Base-by-base conservation (phyloP, 2,113 vertebrate species). In the Oryzias celebensis region DNA sequence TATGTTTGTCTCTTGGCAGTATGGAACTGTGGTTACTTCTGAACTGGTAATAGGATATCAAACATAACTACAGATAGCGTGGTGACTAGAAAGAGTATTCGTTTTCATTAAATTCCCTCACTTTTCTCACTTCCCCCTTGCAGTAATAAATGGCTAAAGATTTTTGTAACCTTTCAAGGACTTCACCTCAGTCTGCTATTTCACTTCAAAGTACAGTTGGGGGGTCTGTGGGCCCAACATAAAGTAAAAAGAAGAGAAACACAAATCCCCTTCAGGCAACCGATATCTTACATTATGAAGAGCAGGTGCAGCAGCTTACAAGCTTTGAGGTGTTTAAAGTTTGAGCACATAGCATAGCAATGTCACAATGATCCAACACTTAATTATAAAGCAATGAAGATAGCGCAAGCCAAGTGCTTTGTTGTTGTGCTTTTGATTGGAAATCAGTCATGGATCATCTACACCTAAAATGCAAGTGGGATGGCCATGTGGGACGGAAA, bases 371-470 rank as follows among this genome's bases (percentile, higher is more conserved):
- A 71, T 71, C 80, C 77, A 31, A 43, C 50, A 51, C 63, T 76
- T 82, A 78, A 88, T 88, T 81, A 81, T 71, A 83, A 84, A 71
- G 71, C 70, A 77, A 84, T 86, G 90, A 68, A 79, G 85, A 81
- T 82, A 61, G 88, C 82, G 61, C 59, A 78, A 79, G 67, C 65
- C 47, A 47, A 53, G 86, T 61, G 65, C 68, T 61, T 79, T 77
- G 70, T 62, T 80, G 59, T 77, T 31, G 71, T 71, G 80, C 74
- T 77, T 90, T 84, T 84, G 80, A 88, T 83, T 78, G 88, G 42
- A 75, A 84, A 91, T 90, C 90, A 89, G 90, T 91, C 89, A 90
- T 84, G 90, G 90, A 85, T 90, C 88, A 80, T 80, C 80, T 85
- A 63, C 81, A 46, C 78, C 77, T 73, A 45, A 90, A 91, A 90